These are phyloP conservation scores for Ptychadena robeensis DNA, from an alignment of 2,797 vertebrate species.

Conservation along the genomic window DNA sequence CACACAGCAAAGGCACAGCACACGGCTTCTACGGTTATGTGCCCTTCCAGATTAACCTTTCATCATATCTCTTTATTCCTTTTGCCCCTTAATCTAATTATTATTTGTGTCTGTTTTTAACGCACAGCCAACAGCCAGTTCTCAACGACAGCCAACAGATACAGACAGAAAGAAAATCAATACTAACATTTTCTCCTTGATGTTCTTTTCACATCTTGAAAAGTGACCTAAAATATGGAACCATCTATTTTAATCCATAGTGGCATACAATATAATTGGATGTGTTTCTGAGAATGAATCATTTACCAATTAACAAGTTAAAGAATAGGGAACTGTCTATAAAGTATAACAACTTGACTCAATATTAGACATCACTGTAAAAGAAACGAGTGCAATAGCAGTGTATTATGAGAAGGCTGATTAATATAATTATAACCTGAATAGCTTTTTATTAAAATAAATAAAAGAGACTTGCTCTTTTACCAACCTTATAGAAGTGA, in stretches of 20 bases:
- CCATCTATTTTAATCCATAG: neutral
- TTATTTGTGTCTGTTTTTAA: neutral
- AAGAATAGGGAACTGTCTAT: neutral
- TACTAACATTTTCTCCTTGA: constrained; percentile 5
- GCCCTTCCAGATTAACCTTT: neutral
- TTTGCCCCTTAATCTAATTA: neutral
- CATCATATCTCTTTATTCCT: neutral
- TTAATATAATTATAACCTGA: neutral
- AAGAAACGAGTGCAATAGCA: neutral
- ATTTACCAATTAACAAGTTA: neutral
- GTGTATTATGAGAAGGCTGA: neutral
- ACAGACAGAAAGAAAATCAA: neutral
- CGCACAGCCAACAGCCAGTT: no score
- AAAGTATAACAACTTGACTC: neutral
- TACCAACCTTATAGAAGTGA: neutral
- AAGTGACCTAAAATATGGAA: neutral
- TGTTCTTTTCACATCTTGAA: neutral
- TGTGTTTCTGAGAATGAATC: neutral
- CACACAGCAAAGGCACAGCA: no score
- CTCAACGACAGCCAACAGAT: neutral
- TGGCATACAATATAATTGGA: neutral
- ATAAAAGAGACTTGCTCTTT: neutral
- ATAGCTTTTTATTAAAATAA: neutral
- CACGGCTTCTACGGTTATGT: neutral
- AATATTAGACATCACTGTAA: neutral